Evolutionary conservation across 2,797 vertebrate species (phyloP).

Genomic region (Kryptopterus vitreolus): DNA sequence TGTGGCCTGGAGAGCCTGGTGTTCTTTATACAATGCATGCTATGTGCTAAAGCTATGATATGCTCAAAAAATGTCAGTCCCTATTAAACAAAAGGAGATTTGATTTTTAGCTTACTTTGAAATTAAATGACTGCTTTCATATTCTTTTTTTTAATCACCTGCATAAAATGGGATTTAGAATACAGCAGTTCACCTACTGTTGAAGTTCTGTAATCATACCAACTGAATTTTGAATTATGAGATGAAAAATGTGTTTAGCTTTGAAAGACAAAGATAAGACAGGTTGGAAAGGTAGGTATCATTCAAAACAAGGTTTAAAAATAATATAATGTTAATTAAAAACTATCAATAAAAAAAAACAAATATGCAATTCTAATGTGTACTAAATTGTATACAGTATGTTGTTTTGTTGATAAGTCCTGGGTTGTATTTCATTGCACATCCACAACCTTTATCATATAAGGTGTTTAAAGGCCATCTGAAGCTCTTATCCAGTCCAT

Average conservation of each 20-base stretch:
- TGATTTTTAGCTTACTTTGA: constrained; percentile 32
- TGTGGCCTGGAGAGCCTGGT: background rate
- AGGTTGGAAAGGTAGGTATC: background rate
- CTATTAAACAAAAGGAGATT: constrained; percentile 64
- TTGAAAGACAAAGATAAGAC: background rate
- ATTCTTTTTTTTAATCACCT: constrained; percentile 68
- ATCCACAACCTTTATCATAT: constrained; percentile 52
- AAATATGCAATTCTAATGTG: background rate
- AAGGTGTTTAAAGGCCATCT: constrained; percentile 49
- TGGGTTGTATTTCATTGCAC: constrained; percentile 50
- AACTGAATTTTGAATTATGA: background rate
- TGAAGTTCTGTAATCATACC: constrained; percentile 59
- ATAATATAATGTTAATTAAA: too few species aligned
- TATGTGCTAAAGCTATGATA: constrained; percentile 69
- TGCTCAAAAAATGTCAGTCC: constrained; percentile 61
- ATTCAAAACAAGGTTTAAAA: background rate
- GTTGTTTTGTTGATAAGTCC: background rate
- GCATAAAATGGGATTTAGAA: constrained; percentile 64
- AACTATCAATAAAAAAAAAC: too few species aligned
- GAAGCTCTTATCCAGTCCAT: constrained; percentile 58
- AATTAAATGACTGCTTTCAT: constrained; percentile 47
- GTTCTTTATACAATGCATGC: constrained; percentile 14
- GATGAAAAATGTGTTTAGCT: constrained; percentile 8
- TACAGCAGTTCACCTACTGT: constrained; percentile 37
- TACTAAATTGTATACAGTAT: background rate